Base-by-base conservation (phyloP, 2,113 vertebrate genomes). In the Bettongia penicillata region DNA sequence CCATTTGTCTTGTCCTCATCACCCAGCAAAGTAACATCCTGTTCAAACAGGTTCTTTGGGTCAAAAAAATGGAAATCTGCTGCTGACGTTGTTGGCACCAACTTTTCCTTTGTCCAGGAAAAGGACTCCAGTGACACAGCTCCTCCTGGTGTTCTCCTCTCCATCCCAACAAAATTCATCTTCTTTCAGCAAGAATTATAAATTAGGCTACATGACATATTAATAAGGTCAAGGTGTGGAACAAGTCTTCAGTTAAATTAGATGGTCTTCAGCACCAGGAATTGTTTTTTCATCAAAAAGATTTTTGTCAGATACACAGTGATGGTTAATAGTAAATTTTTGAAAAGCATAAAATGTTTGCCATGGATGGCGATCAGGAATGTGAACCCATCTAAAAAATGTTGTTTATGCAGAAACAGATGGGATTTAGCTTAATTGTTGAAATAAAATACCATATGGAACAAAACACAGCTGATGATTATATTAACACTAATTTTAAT, bases 381-480 rank as follows among this genome's bases (percentile, higher is more conserved):
- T 0, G 0, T 97, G 97, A 98, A 97, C 97, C 93, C 96, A 94
- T 97, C 92, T 97, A 96, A 97, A 97, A 77, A 84, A 51, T 96
- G 96, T 91, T 96, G 93, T 94, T 98, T 97, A 97, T 97, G 98
- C 98, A 98, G 97, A 98, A 98, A 95, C 99, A 99, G 98, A 99
- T 98, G 98, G 98, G 96, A 90, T 98, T 97, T 91, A 98, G 90
- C 96, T 98, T 98, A 98, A 99, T 98, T 98, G 97, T 99, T 98
- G 98, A 97, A 97, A 97, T 98, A 98, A 99, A 98, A 98, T 98
- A 97, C 97, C 98, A 98, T 98, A 98, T 98, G 98, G 98, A 98
- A 98, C 96, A 98, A 98, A 98, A 98, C 98, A 98, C 98, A 98
- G 98, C 96, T 97, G 98, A 99, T 99, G 98, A 98, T 98, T 98